Conservation (phyloP, 1,140 invertebrate genomes). For the Leptestheria dahalacensis region DNA sequence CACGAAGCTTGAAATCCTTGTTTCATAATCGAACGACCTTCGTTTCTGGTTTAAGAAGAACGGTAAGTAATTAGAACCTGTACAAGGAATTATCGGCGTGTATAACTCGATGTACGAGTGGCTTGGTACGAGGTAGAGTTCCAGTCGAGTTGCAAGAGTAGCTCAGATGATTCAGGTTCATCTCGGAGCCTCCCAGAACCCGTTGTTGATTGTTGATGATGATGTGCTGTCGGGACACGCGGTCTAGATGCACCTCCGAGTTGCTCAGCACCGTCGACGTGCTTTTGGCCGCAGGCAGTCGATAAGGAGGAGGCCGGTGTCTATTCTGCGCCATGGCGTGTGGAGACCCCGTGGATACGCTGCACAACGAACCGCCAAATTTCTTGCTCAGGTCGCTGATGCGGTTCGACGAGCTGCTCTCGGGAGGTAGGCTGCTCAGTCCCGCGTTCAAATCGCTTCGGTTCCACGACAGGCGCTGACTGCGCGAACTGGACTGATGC, state of each 20-base stretch:
- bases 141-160: not conserved
- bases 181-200: slow-evolving; percentile 10
- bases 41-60: too few relatives aligned
- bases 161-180: not conserved
- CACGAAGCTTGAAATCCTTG: too few relatives aligned
- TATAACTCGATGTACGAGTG: not conserved
- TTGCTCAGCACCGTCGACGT: not conserved
- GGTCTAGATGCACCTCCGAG: slow-evolving; percentile 5
- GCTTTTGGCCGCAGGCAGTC: not conserved
- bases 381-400: not conserved
- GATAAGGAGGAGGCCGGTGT: not conserved
- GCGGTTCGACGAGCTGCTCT: not conserved
- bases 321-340: not conserved
- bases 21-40: too few relatives aligned
- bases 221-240: not conserved
- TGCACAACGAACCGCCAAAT: slow-evolving; percentile 13
- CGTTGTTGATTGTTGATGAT: not conserved
- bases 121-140: not conserved
- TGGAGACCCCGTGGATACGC: slow-evolving; percentile 2
- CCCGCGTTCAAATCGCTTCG: not conserved
- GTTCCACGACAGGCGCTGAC: slow-evolving; percentile 10
- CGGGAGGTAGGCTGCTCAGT: not conserved
- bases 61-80: too few relatives aligned
- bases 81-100: not conserved
- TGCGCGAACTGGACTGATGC: not conserved